Conservation (phyloP, 2,888 invertebrate genomes). For the Yponomeuta cagnagella region DNA sequence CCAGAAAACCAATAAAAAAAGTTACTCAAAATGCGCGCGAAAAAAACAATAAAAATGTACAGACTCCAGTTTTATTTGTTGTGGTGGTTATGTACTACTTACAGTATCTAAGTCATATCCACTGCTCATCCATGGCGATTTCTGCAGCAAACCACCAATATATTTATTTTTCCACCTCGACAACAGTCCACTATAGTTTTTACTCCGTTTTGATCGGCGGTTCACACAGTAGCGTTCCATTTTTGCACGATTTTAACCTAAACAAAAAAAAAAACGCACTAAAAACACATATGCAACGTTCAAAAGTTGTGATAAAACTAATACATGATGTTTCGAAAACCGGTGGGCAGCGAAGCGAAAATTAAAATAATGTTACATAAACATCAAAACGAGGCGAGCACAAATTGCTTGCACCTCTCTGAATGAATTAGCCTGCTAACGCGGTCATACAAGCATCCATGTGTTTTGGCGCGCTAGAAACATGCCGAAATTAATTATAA, state of each 20-base stretch:
- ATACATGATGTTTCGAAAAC: constrained; percentile 34
- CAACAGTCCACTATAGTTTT: constrained; percentile 50
- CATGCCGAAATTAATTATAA: constrained; percentile 7
- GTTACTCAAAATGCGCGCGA: too few relatives aligned
- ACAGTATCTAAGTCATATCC: constrained; percentile 53
- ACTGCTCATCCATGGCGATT: constrained; percentile 53
- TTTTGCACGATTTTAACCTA: constrained; percentile 23
- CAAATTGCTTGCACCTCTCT: constrained; percentile 50
- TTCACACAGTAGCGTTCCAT: constrained; percentile 63
- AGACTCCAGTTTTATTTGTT: not conserved
- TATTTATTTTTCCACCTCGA: constrained; percentile 59
- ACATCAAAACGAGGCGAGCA: constrained; percentile 50
- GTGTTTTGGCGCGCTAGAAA: not conserved
- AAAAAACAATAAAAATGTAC: not conserved
- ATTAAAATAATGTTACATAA: constrained; percentile 57
- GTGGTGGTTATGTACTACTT: not conserved
- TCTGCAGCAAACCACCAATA: constrained; percentile 44
- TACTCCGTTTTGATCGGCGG: constrained; percentile 56
- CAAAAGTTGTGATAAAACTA: constrained; percentile 48
- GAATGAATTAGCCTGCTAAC: constrained; percentile 34
- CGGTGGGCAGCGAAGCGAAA: constrained; percentile 26
- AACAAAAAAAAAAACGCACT: constrained; percentile 1
- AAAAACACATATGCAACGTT: not conserved
- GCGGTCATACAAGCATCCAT: constrained; percentile 18
- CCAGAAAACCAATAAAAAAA: too few relatives aligned